Conservation (phyloP, 2,797 vertebrate genomes). For the Austrolebias charrua region DNA sequence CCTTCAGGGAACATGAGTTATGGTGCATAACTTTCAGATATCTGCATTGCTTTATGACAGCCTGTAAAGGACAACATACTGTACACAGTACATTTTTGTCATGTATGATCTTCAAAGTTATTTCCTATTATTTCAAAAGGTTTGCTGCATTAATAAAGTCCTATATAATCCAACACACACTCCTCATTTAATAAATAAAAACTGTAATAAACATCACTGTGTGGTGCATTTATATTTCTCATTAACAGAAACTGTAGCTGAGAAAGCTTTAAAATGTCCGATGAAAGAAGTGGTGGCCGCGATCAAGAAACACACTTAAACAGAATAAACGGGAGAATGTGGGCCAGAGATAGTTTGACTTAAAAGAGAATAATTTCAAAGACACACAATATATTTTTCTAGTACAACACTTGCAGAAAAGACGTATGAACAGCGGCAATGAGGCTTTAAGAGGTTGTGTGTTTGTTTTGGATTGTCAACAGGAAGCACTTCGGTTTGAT, state of each 20-base stretch:
- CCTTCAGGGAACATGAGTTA: too few species aligned
- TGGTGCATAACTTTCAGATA: too few species aligned
- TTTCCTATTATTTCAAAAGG: slow-evolving; percentile 43
- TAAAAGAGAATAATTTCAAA: slow-evolving; percentile 38
- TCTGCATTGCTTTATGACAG: slow-evolving; percentile 17
- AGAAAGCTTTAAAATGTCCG: slow-evolving; percentile 49
- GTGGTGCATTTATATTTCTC: slow-evolving; percentile 36
- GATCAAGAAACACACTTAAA: slow-evolving; percentile 62
- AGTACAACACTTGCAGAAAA: slow-evolving; percentile 2
- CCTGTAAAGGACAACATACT: slow-evolving; percentile 10
- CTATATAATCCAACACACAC: slow-evolving; percentile 57
- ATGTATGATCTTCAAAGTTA: slow-evolving; percentile 47
- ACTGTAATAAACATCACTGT: slow-evolving; percentile 56
- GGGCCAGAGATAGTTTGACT: slow-evolving; percentile 52
- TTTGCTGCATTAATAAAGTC: slow-evolving; percentile 31
- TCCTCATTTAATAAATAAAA: slow-evolving; percentile 26
- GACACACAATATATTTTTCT: slow-evolving; percentile 14
- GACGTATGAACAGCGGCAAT: not conserved
- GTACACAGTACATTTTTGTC: slow-evolving; percentile 35
- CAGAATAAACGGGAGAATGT: slow-evolving; percentile 50
- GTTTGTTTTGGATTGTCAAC: slow-evolving; percentile 32
- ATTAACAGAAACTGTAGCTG: too few species aligned
- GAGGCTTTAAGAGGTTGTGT: slow-evolving; percentile 14
- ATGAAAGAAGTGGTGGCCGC: slow-evolving; percentile 60
- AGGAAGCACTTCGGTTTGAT: slow-evolving; percentile 40